A percentile compares a stretch with the other conserved stretches of the same genome.
Evolutionary conservation across 2,888 invertebrate species (phyloP).

Genomic region (Resseliella maxima): DNA sequence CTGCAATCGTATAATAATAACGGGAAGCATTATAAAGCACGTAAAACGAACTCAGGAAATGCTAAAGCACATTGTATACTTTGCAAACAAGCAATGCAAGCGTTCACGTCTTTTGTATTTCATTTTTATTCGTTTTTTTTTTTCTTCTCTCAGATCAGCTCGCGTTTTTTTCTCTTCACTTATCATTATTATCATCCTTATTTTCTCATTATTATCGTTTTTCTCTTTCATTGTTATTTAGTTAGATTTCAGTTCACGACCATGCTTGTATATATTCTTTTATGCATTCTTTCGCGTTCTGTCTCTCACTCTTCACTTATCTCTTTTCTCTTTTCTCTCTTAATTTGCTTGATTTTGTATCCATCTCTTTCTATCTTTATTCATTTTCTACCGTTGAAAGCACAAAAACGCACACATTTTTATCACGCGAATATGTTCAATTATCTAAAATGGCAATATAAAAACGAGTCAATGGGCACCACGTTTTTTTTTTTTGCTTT

Average conservation of each 20-base stretch:
- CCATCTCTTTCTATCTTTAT: no score
- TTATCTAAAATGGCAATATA: background rate
- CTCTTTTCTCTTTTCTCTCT: no score
- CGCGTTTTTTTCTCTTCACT: background rate
- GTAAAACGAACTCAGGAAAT: conserved; percentile 23
- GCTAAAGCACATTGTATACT: conserved; percentile 20
- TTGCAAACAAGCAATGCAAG: background rate
- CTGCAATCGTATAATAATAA: conserved; percentile 8
- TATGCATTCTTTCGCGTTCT: background rate
- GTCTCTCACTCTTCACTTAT: background rate
- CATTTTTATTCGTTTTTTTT: background rate
- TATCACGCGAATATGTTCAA: conserved; percentile 16
- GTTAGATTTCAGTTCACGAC: background rate
- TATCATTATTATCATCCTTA: background rate
- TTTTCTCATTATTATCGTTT: conserved; percentile 3
- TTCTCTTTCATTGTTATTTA: background rate
- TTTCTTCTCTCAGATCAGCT: background rate
- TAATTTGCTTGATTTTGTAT: no score
- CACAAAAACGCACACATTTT: background rate
- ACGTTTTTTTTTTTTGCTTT: conserved; percentile 9
- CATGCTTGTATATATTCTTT: no score
- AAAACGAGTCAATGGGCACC: background rate
- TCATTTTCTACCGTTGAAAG: no score
- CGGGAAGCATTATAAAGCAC: conserved; percentile 28
- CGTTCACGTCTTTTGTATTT: conserved; percentile 11